Evolutionary conservation across 2,888 invertebrate species (phyloP), one percentile per base, ranked within the genome.

Genomic region (Archips xylosteana): DNA sequence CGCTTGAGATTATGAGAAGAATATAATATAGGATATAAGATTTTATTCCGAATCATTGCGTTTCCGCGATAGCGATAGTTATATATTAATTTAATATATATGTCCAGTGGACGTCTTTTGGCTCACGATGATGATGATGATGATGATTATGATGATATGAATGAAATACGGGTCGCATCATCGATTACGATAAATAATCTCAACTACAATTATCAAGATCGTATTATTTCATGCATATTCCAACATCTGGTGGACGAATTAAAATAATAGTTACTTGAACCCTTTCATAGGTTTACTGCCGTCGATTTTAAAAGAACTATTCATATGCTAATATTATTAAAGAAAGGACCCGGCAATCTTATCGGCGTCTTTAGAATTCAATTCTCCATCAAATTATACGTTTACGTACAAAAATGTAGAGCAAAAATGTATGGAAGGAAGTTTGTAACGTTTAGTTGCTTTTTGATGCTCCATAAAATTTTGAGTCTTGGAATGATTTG

Each of bases 321-420:
- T 87, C 82, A 84, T 81, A 88, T 88, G 88, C 83, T 86, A 88
- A 88, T 87, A 49, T 70, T 71, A 76, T 78, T 79, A 79, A 78
- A 80, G 77, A 79, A 77, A 72, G 67, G 78, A 77, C 77, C 68
- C 74, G 74, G 68, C 75, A 77, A 78, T 78, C 76, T 78, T 75
- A 83, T 83, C 82, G 81, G 78, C 78, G 77, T 83, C 82, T 80
- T 83, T 83, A 81, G 76, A 82, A 82, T 79, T 81, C 71, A 76
- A 73, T 68, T 76, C 76, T 79, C 78, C 76, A 76, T 76, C 59
- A 82, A 83, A 85, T 83, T 83, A 83, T 75, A 83, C 75, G 80
- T 77, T 78, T 57, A 12, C 15, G 23, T 54, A 23, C 12, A 57
- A 57, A 32, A 2, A 49, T 49, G 54, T 54, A 23, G 23, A 23